Percentiles rank a stretch among this genome's conserved stretches.
Conservation (phyloP, 1,140 invertebrate genomes). For the Pseudobourletiella spinata region DNA sequence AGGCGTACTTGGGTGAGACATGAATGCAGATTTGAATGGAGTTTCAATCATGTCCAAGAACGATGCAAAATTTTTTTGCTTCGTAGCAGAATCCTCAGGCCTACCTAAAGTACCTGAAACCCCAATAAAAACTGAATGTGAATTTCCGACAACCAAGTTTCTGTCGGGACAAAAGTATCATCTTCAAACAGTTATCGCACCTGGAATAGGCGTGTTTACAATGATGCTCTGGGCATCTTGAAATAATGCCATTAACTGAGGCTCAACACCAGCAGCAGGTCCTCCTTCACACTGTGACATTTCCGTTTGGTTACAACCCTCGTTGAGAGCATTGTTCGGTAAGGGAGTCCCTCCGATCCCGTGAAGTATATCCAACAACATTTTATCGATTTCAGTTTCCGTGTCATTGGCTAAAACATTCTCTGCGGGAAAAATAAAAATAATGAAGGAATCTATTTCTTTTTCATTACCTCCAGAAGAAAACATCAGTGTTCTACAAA, state of each 20-base stretch:
- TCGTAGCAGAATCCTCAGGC: constrained; percentile 3
- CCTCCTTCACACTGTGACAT: background rate
- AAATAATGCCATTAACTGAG: constrained; percentile 12
- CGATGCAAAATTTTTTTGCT: background rate
- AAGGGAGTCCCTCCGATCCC: background rate
- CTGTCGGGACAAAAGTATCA: no score
- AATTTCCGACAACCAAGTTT: no score
- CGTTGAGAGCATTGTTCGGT: background rate
- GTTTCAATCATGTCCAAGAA: constrained; percentile 1
- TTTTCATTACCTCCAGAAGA: background rate
- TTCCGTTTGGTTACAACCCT: background rate
- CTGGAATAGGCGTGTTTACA: background rate
- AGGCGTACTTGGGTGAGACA: background rate
- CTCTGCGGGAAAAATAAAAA: background rate
- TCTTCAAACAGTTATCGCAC: no score
- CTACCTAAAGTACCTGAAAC: constrained; percentile 1
- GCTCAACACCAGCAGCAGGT: background rate
- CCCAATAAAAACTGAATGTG: no score
- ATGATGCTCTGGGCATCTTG: constrained; percentile 19
- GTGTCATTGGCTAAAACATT: background rate
- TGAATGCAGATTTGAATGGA: background rate
- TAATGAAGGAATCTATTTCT: background rate
- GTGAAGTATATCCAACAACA: constrained; percentile 6
- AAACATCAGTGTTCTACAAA: background rate
- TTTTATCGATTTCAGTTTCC: constrained; percentile 1